These are phyloP conservation scores for Tachuris rubrigastra DNA, from an alignment of 2,113 vertebrate genomes.

Conservation along the genomic window DNA sequence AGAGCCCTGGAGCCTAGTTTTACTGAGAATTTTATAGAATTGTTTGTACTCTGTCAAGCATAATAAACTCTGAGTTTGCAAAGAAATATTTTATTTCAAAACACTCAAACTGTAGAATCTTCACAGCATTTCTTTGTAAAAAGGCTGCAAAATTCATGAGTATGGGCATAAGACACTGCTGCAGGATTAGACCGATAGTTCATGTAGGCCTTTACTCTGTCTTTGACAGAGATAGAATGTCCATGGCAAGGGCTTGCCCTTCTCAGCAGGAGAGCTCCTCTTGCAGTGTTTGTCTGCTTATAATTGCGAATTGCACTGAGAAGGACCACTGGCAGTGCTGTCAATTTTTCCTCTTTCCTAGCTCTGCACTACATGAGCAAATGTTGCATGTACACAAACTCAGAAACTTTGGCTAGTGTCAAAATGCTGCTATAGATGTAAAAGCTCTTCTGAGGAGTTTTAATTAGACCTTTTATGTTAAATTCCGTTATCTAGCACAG, in stretches of 20 bases:
- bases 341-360: background rate
- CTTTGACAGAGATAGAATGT: background rate
- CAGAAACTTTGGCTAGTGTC: background rate
- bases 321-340: background rate
- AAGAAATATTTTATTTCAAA: background rate
- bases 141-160: background rate
- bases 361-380: background rate
- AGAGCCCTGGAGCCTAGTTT: slow-evolving; percentile 19
- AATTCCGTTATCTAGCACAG: background rate
- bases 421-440: background rate
- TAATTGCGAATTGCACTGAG: background rate
- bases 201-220: background rate
- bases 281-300: background rate
- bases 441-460: background rate
- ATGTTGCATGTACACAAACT: background rate
- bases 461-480: background rate
- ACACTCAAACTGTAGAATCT: background rate
- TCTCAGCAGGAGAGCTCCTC: background rate
- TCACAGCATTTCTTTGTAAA: background rate
- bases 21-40: slow-evolving; percentile 3
- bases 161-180: background rate
- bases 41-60: background rate
- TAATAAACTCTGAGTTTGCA: background rate
- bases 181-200: background rate
- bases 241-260: background rate